Conservation (phyloP, 1,140 invertebrate species). For the Drosophila kikkawai region DNA sequence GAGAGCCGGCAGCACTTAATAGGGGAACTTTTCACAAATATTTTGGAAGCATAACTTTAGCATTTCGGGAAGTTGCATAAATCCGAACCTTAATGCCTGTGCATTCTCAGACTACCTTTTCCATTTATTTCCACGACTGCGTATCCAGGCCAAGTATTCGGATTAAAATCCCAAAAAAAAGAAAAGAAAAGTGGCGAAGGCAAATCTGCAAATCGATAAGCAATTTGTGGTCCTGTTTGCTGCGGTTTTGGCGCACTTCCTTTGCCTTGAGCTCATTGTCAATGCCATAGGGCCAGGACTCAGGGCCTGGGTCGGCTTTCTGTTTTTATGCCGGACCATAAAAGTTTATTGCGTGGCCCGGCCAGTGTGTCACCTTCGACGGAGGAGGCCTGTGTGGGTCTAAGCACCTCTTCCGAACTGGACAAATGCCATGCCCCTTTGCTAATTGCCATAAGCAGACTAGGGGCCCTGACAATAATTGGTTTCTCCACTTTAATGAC, state of each 20-base stretch:
- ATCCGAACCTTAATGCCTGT: neutral
- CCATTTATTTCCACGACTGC: conserved; percentile 6
- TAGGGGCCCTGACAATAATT: conserved; percentile 19
- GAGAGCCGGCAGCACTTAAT: neutral
- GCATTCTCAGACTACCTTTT: neutral
- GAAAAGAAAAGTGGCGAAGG: conserved; percentile 7
- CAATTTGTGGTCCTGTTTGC: conserved; percentile 25
- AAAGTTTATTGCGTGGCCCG: conserved; percentile 27
- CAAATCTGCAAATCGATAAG: conserved; percentile 45
- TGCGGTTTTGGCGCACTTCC: conserved; percentile 15
- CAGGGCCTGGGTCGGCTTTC: conserved; percentile 9
- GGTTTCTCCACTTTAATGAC: conserved; percentile 30
- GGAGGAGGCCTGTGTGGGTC: neutral
- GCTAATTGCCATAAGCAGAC: conserved; percentile 45
- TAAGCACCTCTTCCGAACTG: neutral
- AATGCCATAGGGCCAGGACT: conserved; percentile 9
- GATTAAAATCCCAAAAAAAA: conserved; percentile 11
- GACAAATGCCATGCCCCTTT: conserved; percentile 18
- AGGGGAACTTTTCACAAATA: neutral
- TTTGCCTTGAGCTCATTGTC: conserved; percentile 30
- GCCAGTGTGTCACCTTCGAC: conserved; percentile 37
- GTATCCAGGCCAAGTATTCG: conserved; percentile 9
- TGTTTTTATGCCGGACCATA: conserved; percentile 31
- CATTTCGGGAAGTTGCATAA: neutral
- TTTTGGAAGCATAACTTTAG: neutral